Evolutionary conservation across 2,888 invertebrate species (phyloP).

Genomic region (Acleris cristana): DNA sequence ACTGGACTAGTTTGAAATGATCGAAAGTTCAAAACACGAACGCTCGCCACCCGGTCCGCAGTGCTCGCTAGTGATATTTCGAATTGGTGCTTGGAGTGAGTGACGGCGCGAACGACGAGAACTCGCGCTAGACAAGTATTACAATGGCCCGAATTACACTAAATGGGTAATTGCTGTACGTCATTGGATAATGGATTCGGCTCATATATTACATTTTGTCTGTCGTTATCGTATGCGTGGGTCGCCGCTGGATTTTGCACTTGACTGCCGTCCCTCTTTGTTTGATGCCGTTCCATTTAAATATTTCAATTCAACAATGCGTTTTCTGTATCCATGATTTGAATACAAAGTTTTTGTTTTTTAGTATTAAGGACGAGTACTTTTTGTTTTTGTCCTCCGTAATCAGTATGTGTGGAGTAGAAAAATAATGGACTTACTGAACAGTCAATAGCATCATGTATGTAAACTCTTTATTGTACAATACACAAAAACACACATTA

Average conservation of each 20-base stretch:
- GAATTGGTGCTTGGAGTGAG: constrained; percentile 80
- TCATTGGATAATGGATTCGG: constrained; percentile 83
- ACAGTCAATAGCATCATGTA: neutral
- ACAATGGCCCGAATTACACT: constrained; percentile 81
- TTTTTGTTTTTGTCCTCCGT: constrained; percentile 13
- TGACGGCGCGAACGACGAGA: constrained; percentile 76
- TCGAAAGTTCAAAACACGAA: constrained; percentile 62
- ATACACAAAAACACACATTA: too few relatives aligned
- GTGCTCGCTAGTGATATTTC: constrained; percentile 74
- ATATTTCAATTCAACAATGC: constrained; percentile 70
- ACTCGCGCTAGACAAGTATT: constrained; percentile 65
- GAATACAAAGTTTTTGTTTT: constrained; percentile 65
- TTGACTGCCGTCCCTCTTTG: constrained; percentile 72
- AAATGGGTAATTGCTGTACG: constrained; percentile 83
- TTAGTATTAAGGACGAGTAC: constrained; percentile 41
- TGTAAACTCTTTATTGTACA: too few relatives aligned
- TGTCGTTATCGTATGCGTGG: constrained; percentile 68
- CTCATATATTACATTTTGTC: constrained; percentile 73
- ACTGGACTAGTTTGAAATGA: constrained; percentile 65
- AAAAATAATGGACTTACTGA: neutral
- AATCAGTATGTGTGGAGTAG: constrained; percentile 8
- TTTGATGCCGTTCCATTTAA: constrained; percentile 67
- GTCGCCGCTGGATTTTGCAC: constrained; percentile 74
- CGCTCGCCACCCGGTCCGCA: constrained; percentile 63
- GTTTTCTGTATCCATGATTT: constrained; percentile 67